Evolutionary conservation across 2,797 vertebrate species (phyloP).

Genomic region (Rhabdophis nuchalis): DNA sequence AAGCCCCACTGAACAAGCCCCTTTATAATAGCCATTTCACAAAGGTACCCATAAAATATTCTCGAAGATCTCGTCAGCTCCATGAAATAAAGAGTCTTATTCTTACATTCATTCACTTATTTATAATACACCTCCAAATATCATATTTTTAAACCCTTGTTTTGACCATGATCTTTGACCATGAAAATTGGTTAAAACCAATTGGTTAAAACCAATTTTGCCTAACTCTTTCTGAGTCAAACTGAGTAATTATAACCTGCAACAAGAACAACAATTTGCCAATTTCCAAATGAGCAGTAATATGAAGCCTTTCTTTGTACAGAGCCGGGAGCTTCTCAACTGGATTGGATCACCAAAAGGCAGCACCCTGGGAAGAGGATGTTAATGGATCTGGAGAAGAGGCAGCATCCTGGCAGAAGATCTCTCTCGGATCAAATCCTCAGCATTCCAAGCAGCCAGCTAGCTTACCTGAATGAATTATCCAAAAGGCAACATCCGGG

Average conservation of each 20-base stretch:
- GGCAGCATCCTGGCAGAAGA: constrained; percentile 83
- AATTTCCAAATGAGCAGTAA: constrained; percentile 31
- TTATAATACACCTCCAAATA: neutral
- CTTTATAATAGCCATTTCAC: neutral
- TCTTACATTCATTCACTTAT: neutral
- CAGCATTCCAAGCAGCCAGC: constrained; percentile 58
- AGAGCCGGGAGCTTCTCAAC: constrained; percentile 69
- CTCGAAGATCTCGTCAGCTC: neutral
- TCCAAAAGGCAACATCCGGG: constrained; percentile 84
- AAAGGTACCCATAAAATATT: neutral
- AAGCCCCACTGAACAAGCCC: neutral
- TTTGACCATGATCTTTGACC: neutral
- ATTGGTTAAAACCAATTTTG: neutral
- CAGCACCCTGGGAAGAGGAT: constrained; percentile 80
- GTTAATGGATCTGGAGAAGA: constrained; percentile 68
- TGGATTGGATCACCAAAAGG: constrained; percentile 79
- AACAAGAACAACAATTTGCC: neutral
- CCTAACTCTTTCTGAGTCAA: neutral
- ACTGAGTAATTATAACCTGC: neutral
- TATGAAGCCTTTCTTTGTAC: constrained; percentile 32
- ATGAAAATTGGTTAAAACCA: no score
- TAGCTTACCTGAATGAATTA: constrained; percentile 67
- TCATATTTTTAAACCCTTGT: neutral
- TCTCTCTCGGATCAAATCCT: constrained; percentile 60
- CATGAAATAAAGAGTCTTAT: neutral